These are phyloP conservation scores for Alaudala cheleensis DNA, from an alignment of 2,113 vertebrate species.

Conservation along the genomic window DNA sequence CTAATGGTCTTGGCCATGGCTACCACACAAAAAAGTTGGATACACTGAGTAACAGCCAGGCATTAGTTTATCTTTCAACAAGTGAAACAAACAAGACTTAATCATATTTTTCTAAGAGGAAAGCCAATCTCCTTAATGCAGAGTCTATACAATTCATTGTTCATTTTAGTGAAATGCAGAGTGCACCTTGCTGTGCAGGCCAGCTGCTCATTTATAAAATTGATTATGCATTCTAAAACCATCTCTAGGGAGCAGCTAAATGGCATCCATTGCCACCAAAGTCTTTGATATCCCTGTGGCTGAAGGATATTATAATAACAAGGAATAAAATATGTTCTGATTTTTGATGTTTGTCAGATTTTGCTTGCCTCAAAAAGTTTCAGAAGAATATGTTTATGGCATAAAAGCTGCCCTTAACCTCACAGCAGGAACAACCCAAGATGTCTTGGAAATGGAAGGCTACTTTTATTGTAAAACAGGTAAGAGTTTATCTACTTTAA, in stretches of 20 bases:
- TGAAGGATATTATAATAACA: constrained; percentile 9
- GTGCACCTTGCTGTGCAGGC: constrained; percentile 21
- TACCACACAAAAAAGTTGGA: fast-evolving
- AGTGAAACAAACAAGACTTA: background rate
- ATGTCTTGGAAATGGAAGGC: background rate
- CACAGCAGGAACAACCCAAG: background rate
- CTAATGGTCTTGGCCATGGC: fast-evolving
- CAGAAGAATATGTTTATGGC: background rate
- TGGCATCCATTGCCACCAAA: background rate
- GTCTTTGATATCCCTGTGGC: background rate
- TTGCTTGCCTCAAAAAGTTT: background rate
- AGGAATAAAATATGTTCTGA: background rate
- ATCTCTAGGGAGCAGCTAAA: constrained; percentile 25
- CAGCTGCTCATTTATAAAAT: constrained; percentile 43
- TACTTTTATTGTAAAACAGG: background rate
- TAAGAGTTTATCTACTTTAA: background rate
- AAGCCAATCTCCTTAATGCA: background rate
- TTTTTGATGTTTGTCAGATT: background rate
- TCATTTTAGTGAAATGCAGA: background rate
- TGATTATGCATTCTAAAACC: constrained; percentile 16
- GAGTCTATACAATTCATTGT: background rate
- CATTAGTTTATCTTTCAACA: background rate
- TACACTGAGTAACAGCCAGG: too few relatives aligned
- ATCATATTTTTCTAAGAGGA: background rate
- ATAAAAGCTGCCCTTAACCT: background rate